Conservation (phyloP, 2,113 vertebrate genomes). For the Heterocephalus glaber region DNA sequence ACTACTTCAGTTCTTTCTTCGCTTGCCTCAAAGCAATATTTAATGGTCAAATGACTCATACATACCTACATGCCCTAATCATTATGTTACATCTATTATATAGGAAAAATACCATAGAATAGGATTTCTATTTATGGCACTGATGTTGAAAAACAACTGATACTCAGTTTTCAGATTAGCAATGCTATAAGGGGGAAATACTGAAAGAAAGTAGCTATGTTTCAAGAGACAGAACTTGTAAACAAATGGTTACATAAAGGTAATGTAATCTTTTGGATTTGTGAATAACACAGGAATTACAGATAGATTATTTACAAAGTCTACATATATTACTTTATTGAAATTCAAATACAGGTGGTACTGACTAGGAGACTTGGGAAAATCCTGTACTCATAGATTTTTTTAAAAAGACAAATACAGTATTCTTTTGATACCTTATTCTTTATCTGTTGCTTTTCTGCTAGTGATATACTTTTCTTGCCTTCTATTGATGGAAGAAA, state of each 20-base stretch:
- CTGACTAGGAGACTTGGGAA: constrained; percentile 54
- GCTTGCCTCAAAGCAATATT: constrained; percentile 52
- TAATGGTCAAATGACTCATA: constrained; percentile 52
- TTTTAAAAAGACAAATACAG: constrained; percentile 54
- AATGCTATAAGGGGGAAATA: not conserved
- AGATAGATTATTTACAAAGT: constrained; percentile 45
- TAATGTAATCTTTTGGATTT: constrained; percentile 50
- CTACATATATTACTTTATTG: constrained; percentile 45
- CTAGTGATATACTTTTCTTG: constrained; percentile 61
- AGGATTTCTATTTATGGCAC: constrained; percentile 40
- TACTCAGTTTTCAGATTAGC: constrained; percentile 16
- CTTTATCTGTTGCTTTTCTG: constrained; percentile 65
- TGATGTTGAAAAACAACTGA: not conserved
- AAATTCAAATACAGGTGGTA: constrained; percentile 66
- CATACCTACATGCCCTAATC: not conserved
- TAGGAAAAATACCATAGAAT: constrained; percentile 21
- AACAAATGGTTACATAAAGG: constrained; percentile 54
- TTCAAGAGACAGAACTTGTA: constrained; percentile 42
- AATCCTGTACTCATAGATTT: constrained; percentile 64
- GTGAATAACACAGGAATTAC: constrained; percentile 58
- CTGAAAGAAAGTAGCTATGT: constrained; percentile 24
- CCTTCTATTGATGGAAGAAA: constrained; percentile 72
- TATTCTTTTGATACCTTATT: constrained; percentile 64
- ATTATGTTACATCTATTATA: constrained; percentile 22
- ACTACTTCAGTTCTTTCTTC: not conserved